phyloP scores from a whole-genome alignment of 2,113 vertebrate species.

The Bufo bufo region DNA sequence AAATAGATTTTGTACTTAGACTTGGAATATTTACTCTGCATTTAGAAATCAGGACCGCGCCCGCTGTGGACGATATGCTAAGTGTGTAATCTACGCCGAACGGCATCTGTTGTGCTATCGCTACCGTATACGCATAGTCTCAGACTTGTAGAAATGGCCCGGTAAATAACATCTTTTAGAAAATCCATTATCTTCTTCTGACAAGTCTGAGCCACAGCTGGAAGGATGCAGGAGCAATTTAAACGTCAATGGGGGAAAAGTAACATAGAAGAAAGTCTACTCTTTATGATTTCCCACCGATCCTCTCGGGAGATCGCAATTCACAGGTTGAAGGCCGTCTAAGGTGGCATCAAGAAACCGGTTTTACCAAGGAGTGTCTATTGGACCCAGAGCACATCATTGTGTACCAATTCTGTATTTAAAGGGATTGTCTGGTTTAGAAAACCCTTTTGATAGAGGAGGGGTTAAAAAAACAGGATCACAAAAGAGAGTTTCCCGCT shows the following conservation, averaged over 20 bases:
- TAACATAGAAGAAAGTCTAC: background rate
- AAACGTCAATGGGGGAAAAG: background rate
- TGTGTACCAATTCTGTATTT: background rate
- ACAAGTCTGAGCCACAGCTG: slow-evolving; percentile 14
- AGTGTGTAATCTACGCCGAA: slow-evolving; percentile 19
- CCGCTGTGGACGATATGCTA: background rate
- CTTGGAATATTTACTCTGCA: background rate
- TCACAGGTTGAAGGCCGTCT: background rate
- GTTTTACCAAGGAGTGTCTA: background rate
- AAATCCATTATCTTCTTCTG: slow-evolving; percentile 10
- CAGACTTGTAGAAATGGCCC: background rate
- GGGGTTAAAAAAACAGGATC: too few species aligned
- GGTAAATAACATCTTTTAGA: background rate
- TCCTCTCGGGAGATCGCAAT: background rate
- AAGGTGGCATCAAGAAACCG: background rate
- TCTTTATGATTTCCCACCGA: background rate
- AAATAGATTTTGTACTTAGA: background rate
- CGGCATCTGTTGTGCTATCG: background rate
- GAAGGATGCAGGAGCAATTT: slow-evolving; percentile 9
- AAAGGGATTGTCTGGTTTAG: background rate
- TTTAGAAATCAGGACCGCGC: background rate
- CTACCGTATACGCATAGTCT: background rate
- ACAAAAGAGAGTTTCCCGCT: background rate
- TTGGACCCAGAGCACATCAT: too few species aligned
- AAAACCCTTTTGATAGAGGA: too few species aligned